These are phyloP conservation scores for Ploceus nigricollis DNA, from an alignment of 2,113 vertebrate genomes.

Conservation along the genomic window DNA sequence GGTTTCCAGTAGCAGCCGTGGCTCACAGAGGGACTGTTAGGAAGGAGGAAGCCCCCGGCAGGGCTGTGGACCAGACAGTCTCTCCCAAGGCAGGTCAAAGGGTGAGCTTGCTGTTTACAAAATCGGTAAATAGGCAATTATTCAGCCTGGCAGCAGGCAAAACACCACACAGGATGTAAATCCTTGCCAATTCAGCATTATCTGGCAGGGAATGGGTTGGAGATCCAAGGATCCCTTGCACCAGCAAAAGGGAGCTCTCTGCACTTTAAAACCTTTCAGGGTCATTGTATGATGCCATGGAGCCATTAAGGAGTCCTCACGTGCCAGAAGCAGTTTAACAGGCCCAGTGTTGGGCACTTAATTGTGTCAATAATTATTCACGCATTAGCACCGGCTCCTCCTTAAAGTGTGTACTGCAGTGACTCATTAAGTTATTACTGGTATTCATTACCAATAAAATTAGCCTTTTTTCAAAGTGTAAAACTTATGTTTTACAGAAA, in stretches of 20 bases:
- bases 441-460: slow-evolving; percentile 67
- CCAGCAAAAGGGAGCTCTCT: not conserved
- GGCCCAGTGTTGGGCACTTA: slow-evolving; percentile 32
- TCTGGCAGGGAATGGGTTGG: not conserved
- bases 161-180: not conserved
- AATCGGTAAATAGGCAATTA: slow-evolving; percentile 36
- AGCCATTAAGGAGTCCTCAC: slow-evolving; percentile 43
- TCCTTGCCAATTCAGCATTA: not conserved
- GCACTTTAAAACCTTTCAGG: not conserved
- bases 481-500: slow-evolving; percentile 21
- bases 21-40: not conserved
- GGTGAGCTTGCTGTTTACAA: slow-evolving; percentile 7
- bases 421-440: slow-evolving; percentile 67
- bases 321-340: slow-evolving; percentile 60
- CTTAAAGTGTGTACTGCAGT: slow-evolving; percentile 33
- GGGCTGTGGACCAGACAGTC: slow-evolving; percentile 15
- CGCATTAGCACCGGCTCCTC: slow-evolving; percentile 48
- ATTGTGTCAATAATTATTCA: slow-evolving; percentile 67
- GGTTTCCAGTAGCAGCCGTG: not conserved
- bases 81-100: slow-evolving; percentile 6
- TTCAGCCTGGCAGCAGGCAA: not conserved
- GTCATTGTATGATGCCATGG: not conserved
- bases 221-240: not conserved
- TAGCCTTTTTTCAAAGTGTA: slow-evolving; percentile 55
- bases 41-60: not conserved